phyloP scores from a whole-genome alignment of 1,140 invertebrate species.

The Drosophila subpulchrella region DNA sequence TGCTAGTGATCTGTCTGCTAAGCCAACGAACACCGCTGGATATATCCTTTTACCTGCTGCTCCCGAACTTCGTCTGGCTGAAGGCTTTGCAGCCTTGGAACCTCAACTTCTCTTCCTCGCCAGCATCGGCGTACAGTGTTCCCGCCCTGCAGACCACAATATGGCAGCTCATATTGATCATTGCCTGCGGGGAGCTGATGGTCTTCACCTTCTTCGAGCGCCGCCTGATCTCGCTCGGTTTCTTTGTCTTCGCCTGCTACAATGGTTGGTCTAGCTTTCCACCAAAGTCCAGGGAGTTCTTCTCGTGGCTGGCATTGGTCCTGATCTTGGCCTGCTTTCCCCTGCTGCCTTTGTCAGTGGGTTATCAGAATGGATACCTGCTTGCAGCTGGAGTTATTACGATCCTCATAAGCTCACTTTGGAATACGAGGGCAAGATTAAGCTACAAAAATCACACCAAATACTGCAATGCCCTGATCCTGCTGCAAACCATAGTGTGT shows the following conservation, averaged over 20 bases:
- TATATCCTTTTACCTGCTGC: conserved; percentile 65
- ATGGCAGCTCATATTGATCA: conserved; percentile 49
- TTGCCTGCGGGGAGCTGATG: conserved; percentile 74
- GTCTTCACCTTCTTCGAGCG: conserved; percentile 82
- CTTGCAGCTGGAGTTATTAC: conserved; percentile 84
- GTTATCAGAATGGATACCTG: conserved; percentile 85
- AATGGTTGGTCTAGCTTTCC: conserved; percentile 46
- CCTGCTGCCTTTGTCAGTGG: conserved; percentile 87
- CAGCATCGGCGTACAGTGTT: conserved; percentile 10
- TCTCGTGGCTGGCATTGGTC: conserved; percentile 46
- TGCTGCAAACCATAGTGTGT: conserved; percentile 50
- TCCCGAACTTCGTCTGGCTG: conserved; percentile 67
- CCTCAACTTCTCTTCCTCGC: neutral
- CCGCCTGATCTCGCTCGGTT: conserved; percentile 65
- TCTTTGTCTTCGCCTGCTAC: conserved; percentile 59
- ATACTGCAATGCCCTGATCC: conserved; percentile 41
- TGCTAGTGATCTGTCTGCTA: conserved; percentile 48
- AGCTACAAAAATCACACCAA: conserved; percentile 39
- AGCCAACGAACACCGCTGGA: conserved; percentile 55
- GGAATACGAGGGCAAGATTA: conserved; percentile 11
- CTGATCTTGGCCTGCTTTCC: conserved; percentile 88
- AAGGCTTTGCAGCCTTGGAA: conserved; percentile 37
- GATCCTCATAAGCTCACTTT: conserved; percentile 43
- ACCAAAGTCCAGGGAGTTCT: conserved; percentile 19
- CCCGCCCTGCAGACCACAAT: conserved; percentile 3